A percentile compares a stretch with the other conserved stretches of the same genome.
Evolutionary conservation across 1,140 invertebrate species (phyloP).

Genomic region (Tachypleus tridentatus): DNA sequence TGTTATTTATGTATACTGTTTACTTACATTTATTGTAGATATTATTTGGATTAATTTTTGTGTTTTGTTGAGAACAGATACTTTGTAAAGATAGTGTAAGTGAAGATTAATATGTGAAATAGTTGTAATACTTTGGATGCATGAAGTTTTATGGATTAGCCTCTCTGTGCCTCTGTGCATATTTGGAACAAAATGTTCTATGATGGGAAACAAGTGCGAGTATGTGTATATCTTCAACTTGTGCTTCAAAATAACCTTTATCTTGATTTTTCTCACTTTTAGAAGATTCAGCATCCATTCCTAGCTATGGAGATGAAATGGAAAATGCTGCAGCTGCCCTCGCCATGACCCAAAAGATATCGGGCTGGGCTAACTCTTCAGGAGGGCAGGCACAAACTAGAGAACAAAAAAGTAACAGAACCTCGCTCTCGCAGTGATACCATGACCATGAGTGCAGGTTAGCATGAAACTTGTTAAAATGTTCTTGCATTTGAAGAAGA

Average conservation of each 20-base stretch:
- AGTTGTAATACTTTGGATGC: too few relatives aligned
- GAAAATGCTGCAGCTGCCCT: conserved; percentile 32
- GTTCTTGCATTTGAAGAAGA: neutral
- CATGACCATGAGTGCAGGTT: conserved; percentile 16
- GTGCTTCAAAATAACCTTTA: conserved; percentile 3
- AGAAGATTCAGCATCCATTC: conserved; percentile 35
- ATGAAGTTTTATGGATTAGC: too few relatives aligned
- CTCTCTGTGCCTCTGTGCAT: too few relatives aligned
- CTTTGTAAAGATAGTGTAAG: too few relatives aligned
- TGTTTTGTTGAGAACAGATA: too few relatives aligned
- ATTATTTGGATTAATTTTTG: too few relatives aligned
- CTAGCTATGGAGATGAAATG: conserved; percentile 32
- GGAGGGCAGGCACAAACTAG: conserved; percentile 1
- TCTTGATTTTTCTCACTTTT: neutral
- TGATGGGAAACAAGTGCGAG: too few relatives aligned
- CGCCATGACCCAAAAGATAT: conserved; percentile 28
- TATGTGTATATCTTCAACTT: neutral
- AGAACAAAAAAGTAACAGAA: conserved; percentile 11
- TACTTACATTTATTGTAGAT: too few relatives aligned
- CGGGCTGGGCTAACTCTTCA: conserved; percentile 17
- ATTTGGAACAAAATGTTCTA: too few relatives aligned
- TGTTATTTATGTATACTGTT: too few relatives aligned
- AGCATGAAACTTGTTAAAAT: neutral
- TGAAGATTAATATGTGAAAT: too few relatives aligned
- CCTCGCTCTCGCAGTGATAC: conserved; percentile 16